phyloP scores from a whole-genome alignment of 1,140 invertebrate genomes.

The Diplogasteroides magnus region DNA sequence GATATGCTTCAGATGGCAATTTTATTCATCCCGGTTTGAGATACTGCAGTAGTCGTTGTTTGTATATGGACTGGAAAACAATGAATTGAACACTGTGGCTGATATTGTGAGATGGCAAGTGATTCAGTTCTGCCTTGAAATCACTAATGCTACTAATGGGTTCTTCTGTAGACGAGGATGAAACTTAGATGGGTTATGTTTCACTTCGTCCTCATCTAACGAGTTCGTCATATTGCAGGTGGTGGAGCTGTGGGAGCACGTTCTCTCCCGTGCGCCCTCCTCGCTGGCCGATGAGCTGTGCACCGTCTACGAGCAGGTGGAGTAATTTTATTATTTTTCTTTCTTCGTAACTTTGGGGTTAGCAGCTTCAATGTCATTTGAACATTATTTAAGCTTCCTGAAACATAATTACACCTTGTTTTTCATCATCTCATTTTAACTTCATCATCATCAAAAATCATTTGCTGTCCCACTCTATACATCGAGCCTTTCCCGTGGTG shows the following conservation, averaged over 20 bases:
- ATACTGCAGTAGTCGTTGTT: no score
- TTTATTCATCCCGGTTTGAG: no score
- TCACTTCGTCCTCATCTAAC: background rate
- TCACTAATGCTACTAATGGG: no score
- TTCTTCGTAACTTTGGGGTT: background rate
- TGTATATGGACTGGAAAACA: no score
- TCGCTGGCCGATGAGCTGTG: conserved; percentile 88
- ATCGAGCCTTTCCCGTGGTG: background rate
- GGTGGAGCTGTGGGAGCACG: conserved; percentile 75
- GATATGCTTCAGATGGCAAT: no score
- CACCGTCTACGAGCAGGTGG: conserved; percentile 83
- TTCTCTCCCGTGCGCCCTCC: conserved; percentile 68
- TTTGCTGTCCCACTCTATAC: background rate
- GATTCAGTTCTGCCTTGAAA: no score
- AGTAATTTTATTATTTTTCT: background rate
- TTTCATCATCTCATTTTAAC: background rate
- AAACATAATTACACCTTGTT: background rate
- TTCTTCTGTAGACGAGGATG: no score
- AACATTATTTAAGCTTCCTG: background rate
- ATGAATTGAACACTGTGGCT: no score
- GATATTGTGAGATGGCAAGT: no score
- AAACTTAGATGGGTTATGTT: background rate
- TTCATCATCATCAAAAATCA: background rate
- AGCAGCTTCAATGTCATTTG: background rate
- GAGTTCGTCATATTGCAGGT: conserved; percentile 56